Base-by-base conservation (phyloP, 2,888 invertebrate genomes). In the Sphinx pinastri region DNA sequence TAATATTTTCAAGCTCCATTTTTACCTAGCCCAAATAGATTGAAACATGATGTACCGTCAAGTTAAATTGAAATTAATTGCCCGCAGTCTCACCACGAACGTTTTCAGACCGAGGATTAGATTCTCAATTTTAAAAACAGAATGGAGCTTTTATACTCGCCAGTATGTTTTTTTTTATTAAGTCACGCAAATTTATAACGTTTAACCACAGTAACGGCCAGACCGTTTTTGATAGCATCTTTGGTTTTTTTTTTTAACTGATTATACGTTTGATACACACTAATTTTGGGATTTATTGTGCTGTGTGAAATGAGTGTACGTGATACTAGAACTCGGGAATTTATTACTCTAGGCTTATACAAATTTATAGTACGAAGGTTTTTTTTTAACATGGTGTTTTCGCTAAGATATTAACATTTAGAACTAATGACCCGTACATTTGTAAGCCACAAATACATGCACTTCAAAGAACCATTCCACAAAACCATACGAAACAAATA, bases 31-130 rank as follows among this genome's bases (percentile, higher is more conserved):
- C 19, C 47, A 6, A 63, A 19, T 49, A 49, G 13, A 49, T 49
- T 47, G 19, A 58, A 58, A 19, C 16, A 63, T 63, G 19, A 63
- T 60, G 60, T 60, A 63, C 63, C 19, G 63, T 49, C 63, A 63
- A 7, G 63, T 63, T 49, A 19, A 63, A 63, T 63, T 49, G 47
- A 63, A 63, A 63, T 63, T 63, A 63, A 63, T 63, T 49, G 63
- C 49, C 19, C 13, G 13, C 63, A 19, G 47, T 63, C 49, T 13
- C 12, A 47, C 47, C 63, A 12, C 47, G 49, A 49, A 49, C 63
- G 49, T 47, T 63, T n/a, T 49, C 47, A 19, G 19, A 13, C 25
- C 19, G 57, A 63, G 58, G 14, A 58, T 58, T 63, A 47, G 49
- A 49, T 63, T 49, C 49, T 49, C 19, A 47, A 47, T 19, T 49